Base-by-base conservation (phyloP, 2,113 vertebrate genomes). In the Hyla sarda region DNA sequence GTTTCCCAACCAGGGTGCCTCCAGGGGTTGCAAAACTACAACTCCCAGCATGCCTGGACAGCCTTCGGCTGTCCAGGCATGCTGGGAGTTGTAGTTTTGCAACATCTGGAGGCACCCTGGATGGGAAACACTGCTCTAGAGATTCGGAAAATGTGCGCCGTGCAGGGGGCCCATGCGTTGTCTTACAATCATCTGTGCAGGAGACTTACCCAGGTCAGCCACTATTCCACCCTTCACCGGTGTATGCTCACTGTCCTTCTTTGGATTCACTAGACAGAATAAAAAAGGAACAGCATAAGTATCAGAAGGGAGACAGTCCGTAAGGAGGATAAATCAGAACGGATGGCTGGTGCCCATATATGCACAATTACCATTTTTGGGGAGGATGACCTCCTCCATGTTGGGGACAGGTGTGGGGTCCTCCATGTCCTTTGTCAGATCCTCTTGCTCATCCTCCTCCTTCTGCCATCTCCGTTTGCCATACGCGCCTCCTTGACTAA, bases 361-460 rank as follows among this genome's bases (percentile, higher is more conserved):
- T 25, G 11, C 7, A 5, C 13, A 88, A 89, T 34, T 89, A 99
- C 98, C 95, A 81, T 96, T 98, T 90, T 99, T 99, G 62, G 97
- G 96, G 88, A 97, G 93, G 48, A 96, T 94, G 84, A 98, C 97
- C 91, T 99, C 98, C 84, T 99, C 97, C 91, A 99, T 94, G 87
- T 98, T 98, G 30, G 98, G 97, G 5, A 98, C 97, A 0, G 98
- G 97, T 0, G 95, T 97, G 14, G 98, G 98, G 88, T 99, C 97
- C 84, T 99, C 98, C 95, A 99, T 93, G 89, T 99, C 98, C 91
- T 99, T 99, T 23, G 96, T 97, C 72, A 98, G 93, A 87, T 99
- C 98, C 88, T 99, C 98, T 0, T 96, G 97, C 16, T 99, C 98
- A 82, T 99, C 98, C 60, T 99, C 98, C 5, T 99, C 98, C 21